Percentiles rank a stretch among this genome's conserved stretches.
These are phyloP conservation scores for Pseudobourletiella spinata DNA, from an alignment of 1,140 invertebrate genomes.

Conservation along the genomic window DNA sequence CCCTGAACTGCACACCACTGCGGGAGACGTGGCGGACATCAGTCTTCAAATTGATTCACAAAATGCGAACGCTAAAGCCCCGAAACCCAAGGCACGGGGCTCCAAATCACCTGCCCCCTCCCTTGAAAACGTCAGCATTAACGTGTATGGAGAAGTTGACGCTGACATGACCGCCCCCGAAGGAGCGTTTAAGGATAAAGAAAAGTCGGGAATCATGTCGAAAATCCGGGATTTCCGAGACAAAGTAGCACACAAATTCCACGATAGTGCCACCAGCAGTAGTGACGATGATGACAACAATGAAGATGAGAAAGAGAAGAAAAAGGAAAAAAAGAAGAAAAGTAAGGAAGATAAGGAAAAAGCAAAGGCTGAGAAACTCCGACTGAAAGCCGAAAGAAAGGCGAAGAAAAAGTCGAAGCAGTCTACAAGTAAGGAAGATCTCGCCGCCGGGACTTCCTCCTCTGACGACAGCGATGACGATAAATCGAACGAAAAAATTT, in stretches of 20 bases:
- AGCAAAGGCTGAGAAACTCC: constrained; percentile 13
- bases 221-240: constrained; percentile 40
- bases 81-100: neutral
- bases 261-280: constrained; percentile 10
- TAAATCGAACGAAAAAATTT: constrained; percentile 10
- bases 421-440: neutral
- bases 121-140: too few species aligned
- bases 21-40: too few species aligned
- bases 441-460: constrained; percentile 1
- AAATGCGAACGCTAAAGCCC: neutral
- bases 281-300: constrained; percentile 16
- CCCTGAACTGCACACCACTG: too few species aligned
- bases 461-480: constrained; percentile 21
- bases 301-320: constrained; percentile 5
- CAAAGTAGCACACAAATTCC: constrained; percentile 34
- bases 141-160: too few species aligned
- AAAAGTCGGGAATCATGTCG: constrained; percentile 26
- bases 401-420: constrained; percentile 11
- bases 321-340: constrained; percentile 8
- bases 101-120: neutral
- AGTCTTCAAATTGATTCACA: too few species aligned
- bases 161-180: neutral
- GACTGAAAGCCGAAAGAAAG: constrained; percentile 29
- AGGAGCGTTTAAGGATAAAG: neutral
- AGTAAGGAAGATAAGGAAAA: constrained; percentile 11